These are phyloP conservation scores for Panagrolaimus sp. DNA, from an alignment of 1,140 invertebrate species.

Conservation along the genomic window DNA sequence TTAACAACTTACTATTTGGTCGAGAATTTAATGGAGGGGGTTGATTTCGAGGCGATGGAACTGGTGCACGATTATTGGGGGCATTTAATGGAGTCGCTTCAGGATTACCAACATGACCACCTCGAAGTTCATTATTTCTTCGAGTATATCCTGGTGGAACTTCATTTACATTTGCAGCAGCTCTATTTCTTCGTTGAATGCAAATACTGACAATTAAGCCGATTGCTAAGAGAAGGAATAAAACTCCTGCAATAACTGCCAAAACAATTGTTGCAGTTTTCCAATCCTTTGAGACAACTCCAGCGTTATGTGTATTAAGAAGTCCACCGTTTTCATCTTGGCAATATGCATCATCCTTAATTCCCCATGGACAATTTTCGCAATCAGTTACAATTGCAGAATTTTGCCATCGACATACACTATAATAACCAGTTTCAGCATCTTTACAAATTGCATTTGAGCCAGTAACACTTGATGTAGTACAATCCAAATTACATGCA, in stretches of 20 bases:
- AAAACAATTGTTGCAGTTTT: slow-evolving; percentile 8
- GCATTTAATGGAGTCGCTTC: neutral
- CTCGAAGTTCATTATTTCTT: neutral
- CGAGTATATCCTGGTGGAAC: slow-evolving; percentile 1
- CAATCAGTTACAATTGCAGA: neutral
- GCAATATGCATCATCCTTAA: neutral
- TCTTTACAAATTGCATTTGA: neutral
- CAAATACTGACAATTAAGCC: neutral
- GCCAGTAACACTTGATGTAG: neutral
- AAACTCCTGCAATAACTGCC: neutral
- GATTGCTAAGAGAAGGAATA: neutral
- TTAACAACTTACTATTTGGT: neutral
- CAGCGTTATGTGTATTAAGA: neutral
- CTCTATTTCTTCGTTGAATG: slow-evolving; percentile 1
- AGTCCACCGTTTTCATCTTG: neutral
- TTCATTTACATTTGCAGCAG: neutral
- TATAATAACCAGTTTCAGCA: neutral
- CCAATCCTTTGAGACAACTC: neutral
- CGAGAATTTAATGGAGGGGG: neutral
- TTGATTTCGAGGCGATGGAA: slow-evolving; percentile 7
- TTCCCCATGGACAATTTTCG: neutral
- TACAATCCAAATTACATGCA: slow-evolving; percentile 1
- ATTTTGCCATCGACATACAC: neutral
- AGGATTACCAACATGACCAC: neutral
- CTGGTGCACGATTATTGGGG: neutral